These are phyloP conservation scores for Paramormyrops kingsleyae DNA, from an alignment of 2,113 vertebrate genomes.

Conservation along the genomic window DNA sequence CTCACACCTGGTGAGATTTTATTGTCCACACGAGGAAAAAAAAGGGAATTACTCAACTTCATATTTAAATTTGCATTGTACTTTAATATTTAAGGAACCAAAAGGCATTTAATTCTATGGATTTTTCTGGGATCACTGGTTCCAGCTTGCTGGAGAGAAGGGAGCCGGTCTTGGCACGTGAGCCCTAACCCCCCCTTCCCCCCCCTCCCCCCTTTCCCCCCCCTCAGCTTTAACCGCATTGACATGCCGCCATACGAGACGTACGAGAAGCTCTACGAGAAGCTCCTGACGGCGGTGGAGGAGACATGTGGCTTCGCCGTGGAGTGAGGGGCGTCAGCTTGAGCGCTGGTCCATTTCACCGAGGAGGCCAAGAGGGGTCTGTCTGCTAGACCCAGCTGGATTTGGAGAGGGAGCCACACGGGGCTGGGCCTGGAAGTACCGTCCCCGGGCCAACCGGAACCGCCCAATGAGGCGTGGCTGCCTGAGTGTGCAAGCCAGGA, in stretches of 20 bases:
- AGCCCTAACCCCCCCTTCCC: neutral
- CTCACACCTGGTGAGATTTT: slow-evolving; percentile 86
- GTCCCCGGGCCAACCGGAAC: neutral
- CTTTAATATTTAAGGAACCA: neutral
- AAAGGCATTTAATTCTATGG: neutral
- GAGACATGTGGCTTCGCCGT: slow-evolving; percentile 97
- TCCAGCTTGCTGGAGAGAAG: neutral
- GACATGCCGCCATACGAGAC: slow-evolving; percentile 96
- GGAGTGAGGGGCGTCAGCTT: slow-evolving; percentile 67
- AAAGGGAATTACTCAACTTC: neutral
- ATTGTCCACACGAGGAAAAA: neutral
- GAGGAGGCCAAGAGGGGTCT: slow-evolving; percentile 36
- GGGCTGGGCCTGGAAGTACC: neutral
- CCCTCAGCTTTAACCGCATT: slow-evolving; percentile 91
- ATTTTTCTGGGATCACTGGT: neutral
- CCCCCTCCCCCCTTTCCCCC: slow-evolving; percentile 3
- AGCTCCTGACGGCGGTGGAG: slow-evolving; percentile 92
- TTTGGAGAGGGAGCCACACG: slow-evolving; percentile 33
- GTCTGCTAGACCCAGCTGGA: slow-evolving; percentile 43
- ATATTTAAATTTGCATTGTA: neutral
- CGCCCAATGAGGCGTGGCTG: neutral
- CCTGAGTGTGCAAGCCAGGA: neutral
- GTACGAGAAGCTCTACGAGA: slow-evolving; percentile 96
- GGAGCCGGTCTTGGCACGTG: neutral
- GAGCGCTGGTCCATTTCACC: slow-evolving; percentile 41